Evolutionary conservation across 92 coral and sea anemone species (phyloP), one percentile per base, ranked within the genome.

Genomic region (Epizoanthus stellaris): DNA sequence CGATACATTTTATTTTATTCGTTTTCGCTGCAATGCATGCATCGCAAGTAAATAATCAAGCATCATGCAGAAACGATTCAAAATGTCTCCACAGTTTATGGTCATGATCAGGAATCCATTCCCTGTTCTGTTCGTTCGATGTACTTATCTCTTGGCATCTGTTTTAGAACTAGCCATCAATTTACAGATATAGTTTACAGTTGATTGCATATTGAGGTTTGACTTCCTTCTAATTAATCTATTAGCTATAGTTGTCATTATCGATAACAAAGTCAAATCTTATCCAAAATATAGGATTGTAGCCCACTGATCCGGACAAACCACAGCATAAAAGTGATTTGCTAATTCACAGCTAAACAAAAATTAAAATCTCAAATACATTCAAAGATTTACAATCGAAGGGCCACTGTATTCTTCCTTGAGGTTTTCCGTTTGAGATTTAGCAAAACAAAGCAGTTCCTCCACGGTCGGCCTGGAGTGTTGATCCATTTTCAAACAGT

Each of bases 391-490:
- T 67, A 89, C 86, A 79, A 89, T 71, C 21, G 82, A 76, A 17
- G 82, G 89, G 14, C 91, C 91, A 21, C 70, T 54, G 43, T 89
- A 89, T 1, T 45, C 89, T 25, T 64, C 69, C 59, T 85, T 85
- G 81, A 89, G 82, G 43, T 72, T 79, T 11, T 74, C 87, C 4
- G 86, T 82, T 19, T 58, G 73, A 38, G 65, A 76, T 21, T 88
- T 85, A n/a, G 88, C 85, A 10, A 89, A 88, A 68, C 82, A 45
- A 6, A 77, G 47, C 8, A 93, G 81, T 53, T 93, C 95, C 0
- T 93, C 93, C 49, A 90, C 73, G 36, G 85, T 93, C 40, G 93
- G 93, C 45, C 95, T 72, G 13, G 80, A 58, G 21, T 89, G 89
- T 19, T 88, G 92, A 13, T 89, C 87, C 5, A 70, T 47, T 15